Percentiles rank a stretch among this genome's conserved stretches.
These are phyloP conservation scores for Hedya salicella DNA, from an alignment of 2,888 invertebrate genomes.

Conservation along the genomic window DNA sequence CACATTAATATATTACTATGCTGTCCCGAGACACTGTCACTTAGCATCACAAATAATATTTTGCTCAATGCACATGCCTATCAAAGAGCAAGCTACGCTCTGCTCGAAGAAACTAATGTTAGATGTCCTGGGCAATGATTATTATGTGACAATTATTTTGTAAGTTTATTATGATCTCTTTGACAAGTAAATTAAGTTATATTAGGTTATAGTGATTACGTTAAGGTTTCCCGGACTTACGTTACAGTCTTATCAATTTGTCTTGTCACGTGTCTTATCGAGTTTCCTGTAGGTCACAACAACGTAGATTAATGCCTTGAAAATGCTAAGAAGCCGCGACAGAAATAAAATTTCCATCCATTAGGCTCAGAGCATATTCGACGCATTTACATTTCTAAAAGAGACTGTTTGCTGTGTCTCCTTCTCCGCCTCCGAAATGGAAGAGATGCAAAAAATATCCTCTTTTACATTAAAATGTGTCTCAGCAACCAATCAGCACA, in stretches of 20 bases:
- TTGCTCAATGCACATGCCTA: conserved; percentile 49
- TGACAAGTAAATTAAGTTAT: conserved; percentile 77
- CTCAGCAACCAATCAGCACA: conserved; percentile 37
- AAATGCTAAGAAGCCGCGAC: conserved; percentile 53
- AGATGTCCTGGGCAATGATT: conserved; percentile 61
- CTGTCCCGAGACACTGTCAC: conserved; percentile 58
- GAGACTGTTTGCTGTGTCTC: conserved; percentile 53
- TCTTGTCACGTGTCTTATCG: conserved; percentile 41
- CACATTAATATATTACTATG: conserved; percentile 67
- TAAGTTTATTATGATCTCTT: conserved; percentile 85
- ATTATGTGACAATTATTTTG: conserved; percentile 76
- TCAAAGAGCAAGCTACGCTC: conserved; percentile 12
- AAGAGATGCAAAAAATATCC: conserved; percentile 52
- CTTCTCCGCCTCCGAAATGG: conserved; percentile 52
- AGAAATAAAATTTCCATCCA: conserved; percentile 72
- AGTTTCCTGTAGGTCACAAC: conserved; percentile 57
- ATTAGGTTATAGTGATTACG: conserved; percentile 64
- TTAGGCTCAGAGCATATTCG: conserved; percentile 59
- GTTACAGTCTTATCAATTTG: conserved; percentile 49
- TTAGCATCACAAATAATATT: conserved; percentile 65
- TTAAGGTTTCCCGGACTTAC: conserved; percentile 53
- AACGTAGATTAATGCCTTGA: conserved; percentile 56
- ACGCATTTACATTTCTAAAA: conserved; percentile 56
- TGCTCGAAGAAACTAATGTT: conserved; percentile 29
- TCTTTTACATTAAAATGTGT: conserved; percentile 23